Evolutionary conservation across 1,140 invertebrate genomes (phyloP).

Genomic region (Hylaeus volcanicus): DNA sequence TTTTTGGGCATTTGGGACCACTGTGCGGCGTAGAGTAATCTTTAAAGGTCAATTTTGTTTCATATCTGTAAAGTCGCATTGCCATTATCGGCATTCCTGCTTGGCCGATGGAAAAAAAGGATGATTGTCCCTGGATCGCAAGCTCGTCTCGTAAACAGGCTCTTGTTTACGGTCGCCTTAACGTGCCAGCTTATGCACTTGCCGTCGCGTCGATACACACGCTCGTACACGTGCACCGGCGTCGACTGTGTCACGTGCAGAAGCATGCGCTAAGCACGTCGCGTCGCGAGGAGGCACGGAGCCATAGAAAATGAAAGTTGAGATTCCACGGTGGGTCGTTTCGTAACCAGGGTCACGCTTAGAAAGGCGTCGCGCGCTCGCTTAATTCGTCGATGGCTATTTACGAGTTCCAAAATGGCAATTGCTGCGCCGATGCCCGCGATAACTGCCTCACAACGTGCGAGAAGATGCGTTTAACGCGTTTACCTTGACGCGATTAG

Average conservation of each 20-base stretch:
- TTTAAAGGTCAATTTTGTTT: neutral
- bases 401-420: slow-evolving; percentile 13
- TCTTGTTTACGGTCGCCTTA: slow-evolving; percentile 25
- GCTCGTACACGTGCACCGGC: slow-evolving; percentile 29
- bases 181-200: slow-evolving; percentile 39
- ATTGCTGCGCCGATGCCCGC: neutral
- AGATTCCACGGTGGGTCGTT: slow-evolving; percentile 60
- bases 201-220: slow-evolving; percentile 31
- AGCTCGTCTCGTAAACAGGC: slow-evolving; percentile 32
- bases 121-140: slow-evolving; percentile 29
- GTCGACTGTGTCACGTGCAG: slow-evolving; percentile 58
- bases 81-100: neutral
- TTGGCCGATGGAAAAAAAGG: neutral
- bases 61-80: neutral
- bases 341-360: slow-evolving; percentile 64
- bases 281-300: slow-evolving; percentile 39
- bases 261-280: slow-evolving; percentile 50
- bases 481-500: neutral
- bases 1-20: no score
- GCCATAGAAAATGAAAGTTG: slow-evolving; percentile 64
- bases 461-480: neutral
- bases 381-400: slow-evolving; percentile 33
- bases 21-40: no score
- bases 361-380: slow-evolving; percentile 51
- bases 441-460: neutral